Evolutionary conservation across 2,797 vertebrate species (phyloP), one percentile per base, ranked within the genome.

Genomic region (Pangasius sanitwongsei): DNA sequence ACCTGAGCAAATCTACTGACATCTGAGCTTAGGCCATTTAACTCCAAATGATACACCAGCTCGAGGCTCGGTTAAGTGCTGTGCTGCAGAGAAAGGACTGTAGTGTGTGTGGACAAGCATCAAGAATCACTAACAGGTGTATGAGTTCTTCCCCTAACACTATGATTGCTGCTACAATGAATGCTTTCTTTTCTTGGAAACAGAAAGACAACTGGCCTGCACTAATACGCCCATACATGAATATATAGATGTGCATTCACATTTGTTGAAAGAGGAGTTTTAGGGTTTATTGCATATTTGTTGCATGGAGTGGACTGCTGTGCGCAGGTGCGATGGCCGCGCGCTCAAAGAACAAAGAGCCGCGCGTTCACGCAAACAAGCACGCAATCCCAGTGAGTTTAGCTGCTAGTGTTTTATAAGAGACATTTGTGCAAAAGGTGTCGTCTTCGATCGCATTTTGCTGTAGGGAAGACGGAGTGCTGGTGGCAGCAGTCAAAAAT

Each of bases 21-120:
- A 87, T 91, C 87, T 87, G 89, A 91, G 89, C 89, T 89, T 57
- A 89, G 85, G 89, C 89, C 78, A 89, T 90, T 91, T 88, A 87
- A 65, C 77, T 90, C 74, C 61, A 85, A 85, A 88, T 87, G 87
- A 91, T 83, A 88, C 85, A 87, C 70, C 82, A 86, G 88, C 90
- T 74, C 72, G 16, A 78, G 53, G 61, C 83, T 89, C 72, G n/a
- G 81, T 57, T 85, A 88, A 87, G 78, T 87, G 41, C 86, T 82
- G 85, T 59, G 84, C 86, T 53, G 74, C 55, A 63, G 48, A 75
- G 44, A 89, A 85, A 74, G 77, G 41, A 37, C 55, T 74, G 84
- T 67, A 82, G 55, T 57, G 85, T 78, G 48, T 55, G 75, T 34
- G 83, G 37, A 82, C 53, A 69, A 82, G 37, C 77, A 75, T 86